These are phyloP conservation scores for Chaetorhynchus papuensis DNA, from an alignment of 2,113 vertebrate species.

Conservation along the genomic window DNA sequence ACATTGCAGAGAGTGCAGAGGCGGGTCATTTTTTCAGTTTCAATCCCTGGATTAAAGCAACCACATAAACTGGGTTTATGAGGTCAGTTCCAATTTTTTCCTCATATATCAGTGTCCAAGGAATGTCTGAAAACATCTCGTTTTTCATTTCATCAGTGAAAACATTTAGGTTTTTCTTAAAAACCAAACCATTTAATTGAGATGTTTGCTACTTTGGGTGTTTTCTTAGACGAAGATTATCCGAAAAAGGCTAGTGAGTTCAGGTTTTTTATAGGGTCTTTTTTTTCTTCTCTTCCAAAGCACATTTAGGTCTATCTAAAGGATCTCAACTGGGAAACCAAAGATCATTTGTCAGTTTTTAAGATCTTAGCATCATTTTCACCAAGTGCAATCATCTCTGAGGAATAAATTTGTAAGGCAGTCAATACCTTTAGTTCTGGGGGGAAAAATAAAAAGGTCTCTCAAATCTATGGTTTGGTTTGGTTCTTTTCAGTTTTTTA, in stretches of 20 bases:
- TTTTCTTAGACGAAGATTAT: neutral
- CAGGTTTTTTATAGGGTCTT: neutral
- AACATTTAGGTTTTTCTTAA: neutral
- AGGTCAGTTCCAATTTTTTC: neutral
- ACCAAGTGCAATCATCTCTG: neutral
- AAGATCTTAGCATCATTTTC: neutral
- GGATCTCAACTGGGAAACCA: neutral
- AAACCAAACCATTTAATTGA: neutral
- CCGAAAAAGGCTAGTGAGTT: neutral
- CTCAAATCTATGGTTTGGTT: neutral
- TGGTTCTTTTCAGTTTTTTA: neutral
- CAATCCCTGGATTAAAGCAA: slow-evolving; percentile 13
- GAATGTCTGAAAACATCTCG: slow-evolving; percentile 30
- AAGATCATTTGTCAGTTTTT: neutral
- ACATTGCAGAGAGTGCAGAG: neutral
- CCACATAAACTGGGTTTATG: neutral
- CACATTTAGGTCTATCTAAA: neutral
- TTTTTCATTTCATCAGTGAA: neutral
- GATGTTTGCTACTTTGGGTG: neutral
- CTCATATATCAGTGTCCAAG: neutral
- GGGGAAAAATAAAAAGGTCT: neutral
- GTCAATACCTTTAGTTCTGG: neutral
- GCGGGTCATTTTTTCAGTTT: neutral
- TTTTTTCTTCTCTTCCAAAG: neutral
- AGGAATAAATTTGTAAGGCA: neutral